These are phyloP conservation scores for Heliangelus exortis DNA, from an alignment of 2,797 vertebrate species.

Conservation along the genomic window DNA sequence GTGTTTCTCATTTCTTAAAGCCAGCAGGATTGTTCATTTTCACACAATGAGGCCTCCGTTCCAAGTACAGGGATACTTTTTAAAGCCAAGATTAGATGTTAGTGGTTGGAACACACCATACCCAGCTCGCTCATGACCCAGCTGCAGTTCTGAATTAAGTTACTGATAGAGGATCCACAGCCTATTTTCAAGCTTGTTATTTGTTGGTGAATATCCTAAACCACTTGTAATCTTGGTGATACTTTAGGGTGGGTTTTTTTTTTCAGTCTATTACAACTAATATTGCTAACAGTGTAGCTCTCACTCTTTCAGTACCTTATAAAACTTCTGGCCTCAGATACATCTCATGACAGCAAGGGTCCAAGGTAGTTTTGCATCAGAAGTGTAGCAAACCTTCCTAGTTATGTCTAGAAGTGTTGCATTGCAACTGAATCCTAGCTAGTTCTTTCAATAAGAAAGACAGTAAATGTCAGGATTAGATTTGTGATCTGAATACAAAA, in stretches of 20 bases:
- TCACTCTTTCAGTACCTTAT: not conserved
- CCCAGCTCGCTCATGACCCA: not conserved
- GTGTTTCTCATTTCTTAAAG: not conserved
- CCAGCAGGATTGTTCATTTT: not conserved
- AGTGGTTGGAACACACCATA: not conserved
- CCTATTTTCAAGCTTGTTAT: not conserved
- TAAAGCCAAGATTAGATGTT: not conserved
- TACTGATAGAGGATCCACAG: not conserved
- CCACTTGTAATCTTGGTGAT: not conserved
- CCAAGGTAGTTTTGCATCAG: not conserved
- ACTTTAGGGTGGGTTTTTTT: not conserved
- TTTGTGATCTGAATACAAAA: not conserved
- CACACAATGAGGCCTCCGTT: not conserved
- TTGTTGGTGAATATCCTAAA: constrained; percentile 21
- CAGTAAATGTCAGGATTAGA: not conserved
- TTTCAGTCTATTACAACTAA: not conserved
- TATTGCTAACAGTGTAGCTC: not conserved
- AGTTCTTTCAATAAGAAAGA: not conserved
- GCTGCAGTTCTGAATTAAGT: not conserved
- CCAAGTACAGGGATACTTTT: not conserved
- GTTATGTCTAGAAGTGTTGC: not conserved
- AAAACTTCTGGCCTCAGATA: not conserved
- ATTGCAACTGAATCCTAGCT: not conserved
- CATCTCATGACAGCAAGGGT: not conserved
- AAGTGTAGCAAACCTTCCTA: not conserved